Evolutionary conservation across 1,140 invertebrate species (phyloP).

Genomic region (Drosophila melanica): DNA sequence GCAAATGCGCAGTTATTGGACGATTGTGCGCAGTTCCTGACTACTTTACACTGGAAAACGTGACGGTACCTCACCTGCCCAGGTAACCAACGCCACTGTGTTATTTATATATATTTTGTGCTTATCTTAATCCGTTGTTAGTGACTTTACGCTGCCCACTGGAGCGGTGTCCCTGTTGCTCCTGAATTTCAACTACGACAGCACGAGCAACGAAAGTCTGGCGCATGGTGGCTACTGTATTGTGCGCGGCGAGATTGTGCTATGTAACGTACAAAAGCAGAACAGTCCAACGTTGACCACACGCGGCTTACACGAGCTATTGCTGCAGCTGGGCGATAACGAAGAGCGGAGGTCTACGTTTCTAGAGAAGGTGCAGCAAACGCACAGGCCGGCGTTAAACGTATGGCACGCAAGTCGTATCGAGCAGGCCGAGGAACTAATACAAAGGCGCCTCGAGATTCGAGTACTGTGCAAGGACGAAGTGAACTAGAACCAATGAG

Average conservation of each 20-base stretch:
- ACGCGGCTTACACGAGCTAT: constrained; percentile 42
- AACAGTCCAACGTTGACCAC: constrained; percentile 34
- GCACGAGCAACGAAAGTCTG: constrained; percentile 13
- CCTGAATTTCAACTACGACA: constrained; percentile 45
- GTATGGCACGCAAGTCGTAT: constrained; percentile 53
- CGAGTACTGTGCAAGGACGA: constrained; percentile 29
- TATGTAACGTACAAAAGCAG: constrained; percentile 41
- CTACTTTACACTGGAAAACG: constrained; percentile 56
- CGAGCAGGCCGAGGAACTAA: constrained; percentile 40
- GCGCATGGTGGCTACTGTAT: constrained; percentile 51
- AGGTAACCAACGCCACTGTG: constrained; percentile 19
- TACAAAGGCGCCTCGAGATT: constrained; percentile 53
- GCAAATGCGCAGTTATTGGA: constrained; percentile 67
- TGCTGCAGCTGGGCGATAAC: constrained; percentile 20
- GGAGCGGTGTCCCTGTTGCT: constrained; percentile 54
- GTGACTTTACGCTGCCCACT: constrained; percentile 47
- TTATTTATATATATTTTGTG: background rate
- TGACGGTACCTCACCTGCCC: constrained; percentile 52
- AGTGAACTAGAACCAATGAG: constrained; percentile 16
- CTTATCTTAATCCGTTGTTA: constrained; percentile 1
- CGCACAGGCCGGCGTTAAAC: constrained; percentile 57
- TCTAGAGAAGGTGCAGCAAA: constrained; percentile 31
- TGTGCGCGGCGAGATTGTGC: constrained; percentile 65
- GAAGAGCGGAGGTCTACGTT: constrained; percentile 4
- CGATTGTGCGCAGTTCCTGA: constrained; percentile 33